phyloP scores from a whole-genome alignment of 2,797 vertebrate genomes.

The Alosa sapidissima region DNA sequence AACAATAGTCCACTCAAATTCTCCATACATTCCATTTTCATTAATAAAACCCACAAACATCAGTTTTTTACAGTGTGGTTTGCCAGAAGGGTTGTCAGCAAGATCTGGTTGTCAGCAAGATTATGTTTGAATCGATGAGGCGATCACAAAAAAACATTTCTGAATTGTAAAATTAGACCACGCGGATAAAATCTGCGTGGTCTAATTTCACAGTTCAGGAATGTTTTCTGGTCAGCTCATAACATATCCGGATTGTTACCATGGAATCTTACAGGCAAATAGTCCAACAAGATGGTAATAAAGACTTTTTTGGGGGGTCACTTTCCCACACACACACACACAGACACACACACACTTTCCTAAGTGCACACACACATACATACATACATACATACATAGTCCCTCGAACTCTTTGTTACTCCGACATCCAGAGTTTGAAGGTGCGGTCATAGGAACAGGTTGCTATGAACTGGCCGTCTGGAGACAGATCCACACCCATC shows the following conservation, averaged over 20 bases:
- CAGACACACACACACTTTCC: background rate
- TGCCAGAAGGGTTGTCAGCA: background rate
- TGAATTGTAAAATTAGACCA: too few relatives aligned
- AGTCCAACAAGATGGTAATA: background rate
- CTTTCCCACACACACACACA: background rate
- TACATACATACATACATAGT: background rate
- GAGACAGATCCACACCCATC: slow-evolving; percentile 92
- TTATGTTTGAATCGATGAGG: background rate
- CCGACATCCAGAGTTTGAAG: slow-evolving; percentile 95
- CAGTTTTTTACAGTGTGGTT: background rate
- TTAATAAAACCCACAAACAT: background rate
- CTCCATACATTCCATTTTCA: background rate
- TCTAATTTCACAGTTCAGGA: too few relatives aligned
- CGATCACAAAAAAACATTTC: background rate
- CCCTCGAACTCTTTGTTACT: slow-evolving; percentile 59
- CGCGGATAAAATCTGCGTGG: background rate
- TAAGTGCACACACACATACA: background rate
- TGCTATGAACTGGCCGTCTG: slow-evolving; percentile 91
- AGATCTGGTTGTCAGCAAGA: background rate
- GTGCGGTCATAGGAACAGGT: slow-evolving; percentile 95
- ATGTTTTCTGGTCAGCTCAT: background rate
- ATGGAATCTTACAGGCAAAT: background rate
- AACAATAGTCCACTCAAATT: background rate
- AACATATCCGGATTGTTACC: background rate
- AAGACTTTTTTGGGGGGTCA: background rate